These are phyloP conservation scores for Linnaemya tessellans DNA, from an alignment of 2,888 invertebrate species.

Conservation along the genomic window DNA sequence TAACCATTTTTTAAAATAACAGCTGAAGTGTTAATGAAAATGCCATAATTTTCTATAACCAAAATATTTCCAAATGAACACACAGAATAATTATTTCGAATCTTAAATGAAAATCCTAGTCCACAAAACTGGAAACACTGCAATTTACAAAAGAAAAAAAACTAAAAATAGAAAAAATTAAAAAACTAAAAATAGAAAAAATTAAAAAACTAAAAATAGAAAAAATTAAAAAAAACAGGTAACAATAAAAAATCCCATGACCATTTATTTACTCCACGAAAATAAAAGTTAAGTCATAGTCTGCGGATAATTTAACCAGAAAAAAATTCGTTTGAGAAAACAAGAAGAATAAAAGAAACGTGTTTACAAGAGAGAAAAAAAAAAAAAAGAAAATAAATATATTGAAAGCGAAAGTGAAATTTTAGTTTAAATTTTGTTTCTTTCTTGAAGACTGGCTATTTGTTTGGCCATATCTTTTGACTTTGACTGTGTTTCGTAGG, in stretches of 20 bases:
- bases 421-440: conserved; percentile 72
- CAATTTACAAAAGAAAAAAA: background rate
- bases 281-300: conserved; percentile 72
- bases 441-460: conserved; percentile 11
- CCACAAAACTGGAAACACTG: background rate
- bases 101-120: too few relatives aligned
- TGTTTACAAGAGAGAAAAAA: conserved; percentile 55
- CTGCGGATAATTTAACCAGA: conserved; percentile 35
- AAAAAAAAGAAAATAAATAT: too few relatives aligned
- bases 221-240: too few relatives aligned
- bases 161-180: too few relatives aligned
- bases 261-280: conserved; percentile 21
- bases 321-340: conserved; percentile 76
- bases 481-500: background rate
- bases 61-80: too few relatives aligned
- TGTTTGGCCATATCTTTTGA: conserved; percentile 39
- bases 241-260: background rate
- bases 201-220: too few relatives aligned
- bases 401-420: conserved; percentile 83
- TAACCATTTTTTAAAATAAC: too few relatives aligned
- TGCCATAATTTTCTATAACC: too few relatives aligned
- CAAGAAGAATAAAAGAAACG: conserved; percentile 73
- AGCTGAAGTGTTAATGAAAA: too few relatives aligned
- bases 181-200: too few relatives aligned
- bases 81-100: too few relatives aligned